Evolutionary conservation across 2,797 vertebrate species (phyloP), one percentile per base, ranked within the genome.

Genomic region (Rhyacichthys aspro): DNA sequence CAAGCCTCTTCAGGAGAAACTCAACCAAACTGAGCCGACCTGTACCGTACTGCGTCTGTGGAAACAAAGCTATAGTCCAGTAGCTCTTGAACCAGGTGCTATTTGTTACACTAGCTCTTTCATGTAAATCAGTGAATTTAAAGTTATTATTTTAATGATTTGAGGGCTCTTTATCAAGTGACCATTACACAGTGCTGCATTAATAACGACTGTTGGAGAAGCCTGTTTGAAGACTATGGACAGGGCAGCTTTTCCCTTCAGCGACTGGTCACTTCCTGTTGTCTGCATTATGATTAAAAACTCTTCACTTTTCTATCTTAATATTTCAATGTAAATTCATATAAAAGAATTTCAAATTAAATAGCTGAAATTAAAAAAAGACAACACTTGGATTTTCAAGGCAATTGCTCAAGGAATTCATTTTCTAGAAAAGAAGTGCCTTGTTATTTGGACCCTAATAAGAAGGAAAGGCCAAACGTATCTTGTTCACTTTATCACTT

Each of bases 251-350:
- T 38, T 65, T 69, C 37, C 69, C 16, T 50, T 46, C 56, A 64
- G 63, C 64, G 57, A 62, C 48, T 50, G 76, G 78, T 50, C 62
- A 54, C 53, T 28, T 56, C 17, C 75, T 45, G 14, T 57, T 34
- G 54, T 59, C 45, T 65, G 45, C 72, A 54, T 80, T 61, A 44
- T 67, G 76, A 63, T 80, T 83, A 69, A 85, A 86, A 85, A 74
- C 43, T 79, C 65, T 81, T 79, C 76, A 84, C 82, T 82, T 63
- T 83, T 74, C 83, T 86, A 86, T 63, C 86, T 39, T 74, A 82
- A 72, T 76, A 82, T 78, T 87, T 82, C 79, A 84, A 90, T 91
- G 90, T 14, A 92, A 92, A 93, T 85, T 81, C 81, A 91, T 92
- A 91, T 74, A 91, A 93, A 92, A 91, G 65, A 80, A 84, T 66